These are phyloP conservation scores for Leptodirus hochenwartii DNA, from an alignment of 2,888 invertebrate genomes.

Conservation along the genomic window DNA sequence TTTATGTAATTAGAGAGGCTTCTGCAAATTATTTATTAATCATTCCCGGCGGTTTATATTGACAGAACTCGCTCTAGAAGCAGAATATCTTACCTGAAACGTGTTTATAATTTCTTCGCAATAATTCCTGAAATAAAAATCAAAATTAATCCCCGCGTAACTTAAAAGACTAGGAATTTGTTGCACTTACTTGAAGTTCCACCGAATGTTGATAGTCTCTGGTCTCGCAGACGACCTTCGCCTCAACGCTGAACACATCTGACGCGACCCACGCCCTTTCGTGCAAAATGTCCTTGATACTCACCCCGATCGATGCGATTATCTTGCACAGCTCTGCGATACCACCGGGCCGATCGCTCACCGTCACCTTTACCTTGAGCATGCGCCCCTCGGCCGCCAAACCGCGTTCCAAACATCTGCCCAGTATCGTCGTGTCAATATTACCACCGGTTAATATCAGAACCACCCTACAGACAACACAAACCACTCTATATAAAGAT, in stretches of 20 bases:
- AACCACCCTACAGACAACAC: conserved; percentile 43
- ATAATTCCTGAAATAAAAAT: too few species aligned
- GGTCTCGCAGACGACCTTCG: conserved; percentile 81
- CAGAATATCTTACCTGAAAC: too few species aligned
- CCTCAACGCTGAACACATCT: conserved; percentile 71
- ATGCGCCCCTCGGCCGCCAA: conserved; percentile 71
- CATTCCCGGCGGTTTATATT: too few species aligned
- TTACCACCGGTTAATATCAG: conserved; percentile 75
- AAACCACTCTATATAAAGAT: conserved; percentile 2
- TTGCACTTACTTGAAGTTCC: conserved; percentile 38
- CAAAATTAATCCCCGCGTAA: too few species aligned
- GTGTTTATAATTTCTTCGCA: too few species aligned
- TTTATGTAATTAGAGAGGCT: too few species aligned
- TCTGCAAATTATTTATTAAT: too few species aligned
- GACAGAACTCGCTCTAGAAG: too few species aligned
- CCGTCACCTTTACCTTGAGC: conserved; percentile 55
- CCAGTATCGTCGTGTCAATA: conserved; percentile 81
- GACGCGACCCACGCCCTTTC: conserved; percentile 86
- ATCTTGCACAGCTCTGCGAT: conserved; percentile 69
- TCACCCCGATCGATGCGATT: conserved; percentile 60
- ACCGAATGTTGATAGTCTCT: conserved; percentile 60
- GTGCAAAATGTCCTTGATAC: conserved; percentile 90
- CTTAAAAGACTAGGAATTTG: too few species aligned
- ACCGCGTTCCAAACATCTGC: conserved; percentile 73
- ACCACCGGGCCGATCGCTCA: conserved; percentile 76